Base-by-base conservation (phyloP, 2,113 vertebrate genomes). In the Spheniscus mendiculus region DNA sequence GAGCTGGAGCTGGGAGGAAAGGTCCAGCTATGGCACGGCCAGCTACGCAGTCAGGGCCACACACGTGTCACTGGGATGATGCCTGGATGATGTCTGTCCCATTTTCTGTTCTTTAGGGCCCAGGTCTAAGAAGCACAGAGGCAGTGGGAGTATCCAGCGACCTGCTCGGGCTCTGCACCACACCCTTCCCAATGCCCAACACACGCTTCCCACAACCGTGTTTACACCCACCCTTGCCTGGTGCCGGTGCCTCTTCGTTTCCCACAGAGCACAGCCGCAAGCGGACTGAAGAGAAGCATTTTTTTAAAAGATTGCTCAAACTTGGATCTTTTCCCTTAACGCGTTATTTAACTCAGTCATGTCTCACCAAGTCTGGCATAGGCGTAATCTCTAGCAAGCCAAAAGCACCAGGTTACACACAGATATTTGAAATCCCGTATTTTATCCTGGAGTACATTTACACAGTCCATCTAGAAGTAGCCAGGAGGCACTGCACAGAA, bases 261-360 rank as follows among this genome's bases (percentile, higher is more conserved):
- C 61, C 72, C 58, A 23, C 49, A 11, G 1, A 38, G 59, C 63
- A 15, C 23, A n/a, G 50, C 47, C 7, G 0, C 50, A 7, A 52
- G 26, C 9, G 0, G 40, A 10, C n/a, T 22, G 32, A 29, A 18
- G 65, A 16, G 2, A 1, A 30, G 59, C 1, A 2, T 2, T 25
- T 56, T 23, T 40, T 50, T 2, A 8, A 8, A 10, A 61, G 50
- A 63, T 8, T 38, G 61, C 78, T 92, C 91, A 56, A 5, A 2
- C 40, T 19, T 12, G 52, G 45, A 62, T 67, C 70, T 15, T 8
- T 4, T 55, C 78, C 90, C 78, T 63, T 3, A 5, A 5, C 0
- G 3, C 15, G 76, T 4, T 40, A 29, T 13, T 34, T 12, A 27
- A 13, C 38, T 66, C 18, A 1, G 30, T 5, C 66, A 42, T 1